A percentile compares a stretch with the other conserved stretches of the same genome.
Evolutionary conservation across 2,888 invertebrate species (phyloP).

Genomic region (Drosophila affinis): DNA sequence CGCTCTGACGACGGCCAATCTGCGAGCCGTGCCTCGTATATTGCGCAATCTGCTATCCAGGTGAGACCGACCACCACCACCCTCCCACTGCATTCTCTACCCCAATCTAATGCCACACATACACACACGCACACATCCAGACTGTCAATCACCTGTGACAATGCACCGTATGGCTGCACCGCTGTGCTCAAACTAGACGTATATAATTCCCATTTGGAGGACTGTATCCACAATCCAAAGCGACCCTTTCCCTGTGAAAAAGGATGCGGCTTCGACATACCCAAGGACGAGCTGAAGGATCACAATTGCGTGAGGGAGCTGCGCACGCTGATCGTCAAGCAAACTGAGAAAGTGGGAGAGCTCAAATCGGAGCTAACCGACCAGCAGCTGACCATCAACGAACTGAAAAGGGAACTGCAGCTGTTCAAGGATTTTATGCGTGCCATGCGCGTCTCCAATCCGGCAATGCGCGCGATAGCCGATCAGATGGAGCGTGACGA

Average conservation of each 20-base stretch:
- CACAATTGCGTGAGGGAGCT: slow-evolving; percentile 97
- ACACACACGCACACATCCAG: slow-evolving; percentile 84
- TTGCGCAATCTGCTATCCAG: slow-evolving; percentile 94
- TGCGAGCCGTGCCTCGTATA: slow-evolving; percentile 96
- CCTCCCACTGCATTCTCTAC: neutral
- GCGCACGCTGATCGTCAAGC: slow-evolving; percentile 91
- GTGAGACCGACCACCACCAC: slow-evolving; percentile 82
- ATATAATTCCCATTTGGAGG: slow-evolving; percentile 92
- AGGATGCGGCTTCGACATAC: slow-evolving; percentile 96
- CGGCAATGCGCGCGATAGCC: slow-evolving; percentile 95
- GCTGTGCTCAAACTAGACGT: slow-evolving; percentile 94
- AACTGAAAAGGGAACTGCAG: slow-evolving; percentile 94
- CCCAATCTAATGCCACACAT: neutral
- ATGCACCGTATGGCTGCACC: slow-evolving; percentile 93
- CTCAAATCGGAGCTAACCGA: slow-evolving; percentile 94
- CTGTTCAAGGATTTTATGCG: slow-evolving; percentile 96
- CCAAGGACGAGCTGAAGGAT: slow-evolving; percentile 96
- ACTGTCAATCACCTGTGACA: slow-evolving; percentile 95
- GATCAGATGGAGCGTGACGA: slow-evolving; percentile 98
- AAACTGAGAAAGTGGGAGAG: slow-evolving; percentile 93
- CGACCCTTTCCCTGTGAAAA: slow-evolving; percentile 96
- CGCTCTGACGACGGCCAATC: slow-evolving; percentile 93
- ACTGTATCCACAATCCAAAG: slow-evolving; percentile 97
- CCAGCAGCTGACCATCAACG: slow-evolving; percentile 93
- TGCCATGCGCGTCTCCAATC: slow-evolving; percentile 95